These are phyloP conservation scores for Strigamia transsilvanica DNA, from an alignment of 2,888 invertebrate species.

Conservation along the genomic window DNA sequence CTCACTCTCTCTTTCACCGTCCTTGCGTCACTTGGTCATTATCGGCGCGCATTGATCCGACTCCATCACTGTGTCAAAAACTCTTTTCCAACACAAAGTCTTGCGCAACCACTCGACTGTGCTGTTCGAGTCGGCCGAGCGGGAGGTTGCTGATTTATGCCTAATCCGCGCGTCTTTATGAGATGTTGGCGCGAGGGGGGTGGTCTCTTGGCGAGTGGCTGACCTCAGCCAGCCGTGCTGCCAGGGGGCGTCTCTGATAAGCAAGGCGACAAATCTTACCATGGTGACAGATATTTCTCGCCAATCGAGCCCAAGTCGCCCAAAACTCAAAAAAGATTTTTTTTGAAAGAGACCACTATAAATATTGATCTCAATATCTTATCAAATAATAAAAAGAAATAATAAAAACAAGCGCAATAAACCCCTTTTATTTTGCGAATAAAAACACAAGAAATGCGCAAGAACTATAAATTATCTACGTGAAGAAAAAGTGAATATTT, in stretches of 20 bases:
- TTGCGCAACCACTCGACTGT: slow-evolving; percentile 35
- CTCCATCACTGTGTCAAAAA: slow-evolving; percentile 28
- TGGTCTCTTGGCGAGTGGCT: slow-evolving; percentile 17
- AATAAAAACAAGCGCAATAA: neutral
- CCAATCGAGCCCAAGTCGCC: slow-evolving; percentile 26
- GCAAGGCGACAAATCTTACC: slow-evolving; percentile 30
- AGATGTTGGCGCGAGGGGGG: slow-evolving; percentile 26
- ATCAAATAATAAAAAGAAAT: neutral
- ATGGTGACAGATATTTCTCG: slow-evolving; percentile 17
- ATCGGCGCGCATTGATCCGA: slow-evolving; percentile 16
- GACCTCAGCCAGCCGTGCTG: slow-evolving; percentile 38
- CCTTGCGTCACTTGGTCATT: neutral
- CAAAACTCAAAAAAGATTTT: neutral
- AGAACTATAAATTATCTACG: neutral
- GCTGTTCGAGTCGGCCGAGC: slow-evolving; percentile 22
- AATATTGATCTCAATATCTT: neutral
- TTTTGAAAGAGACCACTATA: neutral
- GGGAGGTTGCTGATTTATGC: slow-evolving; percentile 38
- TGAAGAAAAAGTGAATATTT: neutral
- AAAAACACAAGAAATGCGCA: too few species aligned
- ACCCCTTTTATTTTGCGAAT: neutral
- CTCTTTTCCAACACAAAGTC: slow-evolving; percentile 21
- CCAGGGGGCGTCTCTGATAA: slow-evolving; percentile 15
- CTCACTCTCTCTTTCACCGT: neutral
- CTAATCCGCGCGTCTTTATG: slow-evolving; percentile 31